Evolutionary conservation across 2,888 invertebrate species (phyloP).

Genomic region (Lacanobia oleracea): DNA sequence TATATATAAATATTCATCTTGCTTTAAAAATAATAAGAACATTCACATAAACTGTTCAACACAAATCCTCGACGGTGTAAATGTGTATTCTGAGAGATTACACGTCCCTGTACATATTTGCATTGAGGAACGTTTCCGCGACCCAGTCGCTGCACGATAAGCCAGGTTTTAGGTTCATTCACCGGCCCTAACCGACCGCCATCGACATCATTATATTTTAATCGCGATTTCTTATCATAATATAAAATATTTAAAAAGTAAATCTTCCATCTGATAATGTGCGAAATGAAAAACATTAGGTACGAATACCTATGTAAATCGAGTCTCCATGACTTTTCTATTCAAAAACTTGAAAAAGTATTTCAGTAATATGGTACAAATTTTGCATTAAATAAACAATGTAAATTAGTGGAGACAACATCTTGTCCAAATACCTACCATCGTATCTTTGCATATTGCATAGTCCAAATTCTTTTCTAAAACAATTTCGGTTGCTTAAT

Average conservation of each 20-base stretch:
- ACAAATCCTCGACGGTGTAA: constrained; percentile 40
- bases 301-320: constrained; percentile 16
- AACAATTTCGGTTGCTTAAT: background rate
- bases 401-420: constrained; percentile 1
- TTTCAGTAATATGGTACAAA: too few relatives aligned
- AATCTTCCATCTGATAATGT: constrained; percentile 37
- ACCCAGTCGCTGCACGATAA: constrained; percentile 79
- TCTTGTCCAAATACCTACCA: constrained; percentile 2
- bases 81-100: constrained; percentile 56
- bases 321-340: background rate
- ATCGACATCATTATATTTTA: constrained; percentile 53
- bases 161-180: constrained; percentile 77
- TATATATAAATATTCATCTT: background rate
- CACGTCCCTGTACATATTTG: constrained; percentile 67
- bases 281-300: constrained; percentile 13
- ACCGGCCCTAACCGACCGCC: constrained; percentile 67
- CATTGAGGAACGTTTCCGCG: constrained; percentile 73
- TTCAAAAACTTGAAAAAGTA: background rate
- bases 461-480: constrained; percentile 1
- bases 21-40: background rate
- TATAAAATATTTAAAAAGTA: constrained; percentile 26
- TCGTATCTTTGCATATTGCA: background rate
- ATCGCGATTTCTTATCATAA: constrained; percentile 66
- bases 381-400: constrained; percentile 25
- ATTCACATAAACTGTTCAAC: constrained; percentile 20